Evolutionary conservation across 2,888 invertebrate species (phyloP), one percentile per base, ranked within the genome.

Genomic region (Aporophyla lueneburgensis): DNA sequence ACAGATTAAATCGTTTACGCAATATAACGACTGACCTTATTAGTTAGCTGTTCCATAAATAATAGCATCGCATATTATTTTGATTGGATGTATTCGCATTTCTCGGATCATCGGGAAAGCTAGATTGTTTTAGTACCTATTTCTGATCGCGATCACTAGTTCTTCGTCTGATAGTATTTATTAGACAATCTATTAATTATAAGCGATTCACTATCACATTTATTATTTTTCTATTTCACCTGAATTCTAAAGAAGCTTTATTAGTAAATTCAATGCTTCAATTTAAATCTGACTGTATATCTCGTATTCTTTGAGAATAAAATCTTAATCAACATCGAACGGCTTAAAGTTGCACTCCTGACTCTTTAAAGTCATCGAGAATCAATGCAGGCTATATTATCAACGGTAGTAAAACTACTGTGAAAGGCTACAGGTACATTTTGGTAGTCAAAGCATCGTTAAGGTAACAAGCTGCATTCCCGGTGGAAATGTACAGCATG

Each of bases 401-500:
- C 14, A 14, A 61, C 40, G 7, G 21, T 6, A 40, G 14, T 21
- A 21, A 3, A 21, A 21, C 53, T 53, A 21, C 21, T 9, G 21
- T 53, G 21, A 21, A 21, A 10, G 61, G 10, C 9, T 27, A 27
- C 1, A 40, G 21, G 5, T 5, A 65, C 0, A 40, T 40, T 71
- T 14, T 33, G 19, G 19, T 9, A 12, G 24, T 14, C 63, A 16
- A 27, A 27, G 75, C 58, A 19, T 43, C 10, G 19, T 33, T 27
- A 46, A 59, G 6, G 43, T 43, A 43, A 43, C 9, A 43, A 43
- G n/a, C 43, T 24, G 19, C 10, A n/a, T 9, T 65, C 75, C 58
- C 75, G 10, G 51, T 19, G 76, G 76, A 59, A 76, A 76, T 75
- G 43, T 63, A 46, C 33, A 14, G 63, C 27, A 1, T 21, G 54